A percentile compares a stretch with the other conserved stretches of the same genome.
These are phyloP conservation scores for Archilochus colubris DNA, from an alignment of 2,113 vertebrate genomes.

Conservation along the genomic window DNA sequence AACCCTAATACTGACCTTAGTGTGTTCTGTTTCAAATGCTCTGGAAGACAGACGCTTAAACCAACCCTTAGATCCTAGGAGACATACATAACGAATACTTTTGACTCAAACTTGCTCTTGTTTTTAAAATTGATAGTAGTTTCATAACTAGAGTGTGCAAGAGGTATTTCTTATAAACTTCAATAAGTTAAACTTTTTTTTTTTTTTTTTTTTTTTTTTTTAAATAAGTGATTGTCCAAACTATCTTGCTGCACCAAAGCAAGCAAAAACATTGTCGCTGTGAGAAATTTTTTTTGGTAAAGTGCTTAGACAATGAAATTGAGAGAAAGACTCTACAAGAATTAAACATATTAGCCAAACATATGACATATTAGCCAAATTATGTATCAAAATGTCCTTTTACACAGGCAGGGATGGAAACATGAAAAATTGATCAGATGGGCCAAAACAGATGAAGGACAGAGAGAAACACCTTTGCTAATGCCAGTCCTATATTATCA, in stretches of 20 bases:
- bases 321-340: not conserved
- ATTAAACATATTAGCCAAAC: not conserved
- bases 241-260: not conserved
- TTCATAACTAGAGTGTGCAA: not conserved
- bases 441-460: not conserved
- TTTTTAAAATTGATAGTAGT: not conserved
- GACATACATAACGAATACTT: not conserved
- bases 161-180: not conserved
- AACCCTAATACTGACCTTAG: not conserved
- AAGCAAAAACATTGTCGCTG: not conserved
- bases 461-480: not conserved
- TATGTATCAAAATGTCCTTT: not conserved
- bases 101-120: accelerated
- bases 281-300: not conserved
- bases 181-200: not conserved
- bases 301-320: not conserved
- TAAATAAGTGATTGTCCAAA: not conserved
- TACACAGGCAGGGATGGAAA: not conserved
- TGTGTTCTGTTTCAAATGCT: not conserved
- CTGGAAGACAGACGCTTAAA: not conserved
- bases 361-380: not conserved
- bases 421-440: not conserved
- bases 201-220: not conserved
- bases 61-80: not conserved
- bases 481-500: not conserved